Conservation (phyloP, 1,140 invertebrate genomes). For the Camponotus vicinus region DNA sequence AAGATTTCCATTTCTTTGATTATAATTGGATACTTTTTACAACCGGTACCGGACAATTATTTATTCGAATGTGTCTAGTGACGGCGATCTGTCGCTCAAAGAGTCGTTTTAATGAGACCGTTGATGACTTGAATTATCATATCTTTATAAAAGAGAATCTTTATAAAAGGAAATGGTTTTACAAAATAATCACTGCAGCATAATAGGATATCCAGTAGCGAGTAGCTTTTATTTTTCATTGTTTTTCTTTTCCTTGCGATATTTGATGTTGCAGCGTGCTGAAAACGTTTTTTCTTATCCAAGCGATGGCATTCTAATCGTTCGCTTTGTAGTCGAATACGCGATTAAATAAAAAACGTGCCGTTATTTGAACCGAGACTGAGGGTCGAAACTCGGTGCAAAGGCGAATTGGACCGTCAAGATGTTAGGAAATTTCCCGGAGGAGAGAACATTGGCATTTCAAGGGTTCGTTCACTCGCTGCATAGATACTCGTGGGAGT, state of each 20-base stretch:
- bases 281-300: neutral
- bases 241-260: neutral
- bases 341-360: constrained; percentile 70
- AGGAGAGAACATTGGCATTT: constrained; percentile 60
- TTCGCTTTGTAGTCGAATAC: constrained; percentile 5
- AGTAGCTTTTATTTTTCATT: constrained; percentile 7
- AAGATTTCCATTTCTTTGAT: constrained; percentile 68
- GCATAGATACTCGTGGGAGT: constrained; percentile 56
- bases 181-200: constrained; percentile 35
- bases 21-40: constrained; percentile 71
- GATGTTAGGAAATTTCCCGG: constrained; percentile 72
- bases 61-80: constrained; percentile 59
- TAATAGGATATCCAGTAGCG: constrained; percentile 46
- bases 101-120: constrained; percentile 38
- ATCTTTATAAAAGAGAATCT: constrained; percentile 4
- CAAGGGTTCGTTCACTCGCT: constrained; percentile 1
- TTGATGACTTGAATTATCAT: constrained; percentile 61
- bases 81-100: constrained; percentile 43
- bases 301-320: neutral
- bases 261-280: constrained; percentile 15
- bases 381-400: neutral
- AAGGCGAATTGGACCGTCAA: constrained; percentile 60
- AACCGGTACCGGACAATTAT: constrained; percentile 54
- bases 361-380: constrained; percentile 22
- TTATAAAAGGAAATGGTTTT: constrained; percentile 47